phyloP scores from a whole-genome alignment of 2,888 invertebrate species.

The Pyralis farinalis region DNA sequence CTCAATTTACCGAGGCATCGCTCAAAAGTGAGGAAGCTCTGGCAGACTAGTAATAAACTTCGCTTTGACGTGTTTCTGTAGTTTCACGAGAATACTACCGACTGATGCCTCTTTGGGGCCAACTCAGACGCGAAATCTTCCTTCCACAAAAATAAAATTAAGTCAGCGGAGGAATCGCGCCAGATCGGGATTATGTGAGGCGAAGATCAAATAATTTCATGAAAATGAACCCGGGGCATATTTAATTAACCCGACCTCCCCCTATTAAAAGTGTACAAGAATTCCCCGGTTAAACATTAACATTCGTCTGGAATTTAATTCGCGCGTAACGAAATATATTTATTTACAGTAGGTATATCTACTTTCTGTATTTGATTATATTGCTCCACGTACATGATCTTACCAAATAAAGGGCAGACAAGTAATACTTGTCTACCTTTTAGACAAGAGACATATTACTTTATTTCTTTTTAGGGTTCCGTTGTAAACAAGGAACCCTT shows the following conservation, averaged over 20 bases:
- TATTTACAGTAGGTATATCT: no score
- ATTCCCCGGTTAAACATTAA: slow-evolving; percentile 76
- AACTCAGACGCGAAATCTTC: slow-evolving; percentile 28
- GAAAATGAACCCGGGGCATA: slow-evolving; percentile 72
- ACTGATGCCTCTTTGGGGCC: slow-evolving; percentile 27
- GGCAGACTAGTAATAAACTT: slow-evolving; percentile 59
- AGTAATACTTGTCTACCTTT: slow-evolving; percentile 68
- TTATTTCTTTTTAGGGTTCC: no score
- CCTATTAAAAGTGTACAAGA: slow-evolving; percentile 71
- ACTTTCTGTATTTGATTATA: slow-evolving; percentile 53
- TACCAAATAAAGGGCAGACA: slow-evolving; percentile 50
- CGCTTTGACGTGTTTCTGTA: slow-evolving; percentile 50
- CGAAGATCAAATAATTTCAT: slow-evolving; percentile 75
- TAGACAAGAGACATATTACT: slow-evolving; percentile 66
- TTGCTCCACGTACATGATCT: slow-evolving; percentile 49
- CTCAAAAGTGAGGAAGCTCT: slow-evolving; percentile 48
- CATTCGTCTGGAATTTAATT: slow-evolving; percentile 74
- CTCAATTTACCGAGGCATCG: slow-evolving; percentile 42
- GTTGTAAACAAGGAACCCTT: no score
- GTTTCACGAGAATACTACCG: slow-evolving; percentile 43
- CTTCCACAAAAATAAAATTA: slow-evolving; percentile 53
- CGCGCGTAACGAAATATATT: slow-evolving; percentile 59
- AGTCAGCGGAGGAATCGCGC: slow-evolving; percentile 56
- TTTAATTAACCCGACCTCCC: slow-evolving; percentile 75
- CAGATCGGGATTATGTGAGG: slow-evolving; percentile 54